Percentiles rank a stretch among this genome's conserved stretches.
These are phyloP conservation scores for Andrena bicolor DNA, from an alignment of 2,888 invertebrate species.

Conservation along the genomic window DNA sequence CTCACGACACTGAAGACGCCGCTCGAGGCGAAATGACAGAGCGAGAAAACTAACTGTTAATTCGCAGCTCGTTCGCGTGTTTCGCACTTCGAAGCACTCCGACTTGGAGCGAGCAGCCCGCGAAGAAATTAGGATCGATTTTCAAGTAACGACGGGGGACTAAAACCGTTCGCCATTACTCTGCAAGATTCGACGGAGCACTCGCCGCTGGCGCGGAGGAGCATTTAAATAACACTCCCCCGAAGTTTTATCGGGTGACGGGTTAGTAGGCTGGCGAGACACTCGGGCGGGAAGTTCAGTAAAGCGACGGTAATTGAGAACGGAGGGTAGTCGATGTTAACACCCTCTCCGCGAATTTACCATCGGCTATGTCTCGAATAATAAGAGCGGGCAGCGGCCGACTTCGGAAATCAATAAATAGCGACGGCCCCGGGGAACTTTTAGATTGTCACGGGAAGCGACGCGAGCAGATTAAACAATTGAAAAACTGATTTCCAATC, in stretches of 20 bases:
- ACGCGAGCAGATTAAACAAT: slow-evolving; percentile 58
- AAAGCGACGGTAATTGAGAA: slow-evolving; percentile 45
- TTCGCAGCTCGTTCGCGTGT: neutral
- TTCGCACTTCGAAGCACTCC: neutral
- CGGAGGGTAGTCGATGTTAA: slow-evolving; percentile 51
- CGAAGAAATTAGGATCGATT: slow-evolving; percentile 28
- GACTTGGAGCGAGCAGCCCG: neutral
- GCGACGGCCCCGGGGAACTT: slow-evolving; percentile 10
- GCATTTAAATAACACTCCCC: slow-evolving; percentile 48
- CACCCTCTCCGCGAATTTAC: slow-evolving; percentile 43
- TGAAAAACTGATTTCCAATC: slow-evolving; percentile 49
- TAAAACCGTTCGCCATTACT: slow-evolving; percentile 25
- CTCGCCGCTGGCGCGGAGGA: slow-evolving; percentile 14
- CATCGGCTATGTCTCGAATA: slow-evolving; percentile 50
- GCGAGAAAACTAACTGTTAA: neutral
- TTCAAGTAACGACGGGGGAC: slow-evolving; percentile 2
- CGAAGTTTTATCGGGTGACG: slow-evolving; percentile 50
- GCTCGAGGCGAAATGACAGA: neutral
- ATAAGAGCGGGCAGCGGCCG: slow-evolving; percentile 38
- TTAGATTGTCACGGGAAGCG: slow-evolving; percentile 29
- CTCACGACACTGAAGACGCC: neutral
- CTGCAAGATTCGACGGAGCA: slow-evolving; percentile 24
- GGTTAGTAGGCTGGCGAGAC: slow-evolving; percentile 12
- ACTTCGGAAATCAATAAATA: slow-evolving; percentile 58
- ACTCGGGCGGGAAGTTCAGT: slow-evolving; percentile 18